phyloP scores from a whole-genome alignment of 53 echinoderm and acorn worm genomes.

The Stichopus horrens region DNA sequence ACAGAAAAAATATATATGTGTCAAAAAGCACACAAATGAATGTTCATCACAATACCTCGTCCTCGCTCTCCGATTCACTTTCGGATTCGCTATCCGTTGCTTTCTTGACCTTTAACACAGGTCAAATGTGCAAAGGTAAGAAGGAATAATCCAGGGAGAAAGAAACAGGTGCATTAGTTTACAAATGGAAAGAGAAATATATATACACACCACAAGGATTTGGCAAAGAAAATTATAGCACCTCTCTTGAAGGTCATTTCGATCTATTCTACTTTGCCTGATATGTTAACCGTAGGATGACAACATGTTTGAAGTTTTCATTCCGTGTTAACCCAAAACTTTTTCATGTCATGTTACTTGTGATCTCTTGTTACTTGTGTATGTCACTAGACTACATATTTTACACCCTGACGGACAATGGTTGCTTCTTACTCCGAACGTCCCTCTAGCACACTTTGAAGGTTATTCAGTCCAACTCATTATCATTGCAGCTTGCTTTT shows the following conservation, averaged over 20 bases:
- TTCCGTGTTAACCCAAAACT: too few relatives aligned
- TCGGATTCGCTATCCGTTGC: conserved; percentile 91
- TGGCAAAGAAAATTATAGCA: background rate
- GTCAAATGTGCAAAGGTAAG: conserved; percentile 12
- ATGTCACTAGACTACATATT: too few relatives aligned
- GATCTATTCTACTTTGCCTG: too few relatives aligned
- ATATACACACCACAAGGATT: background rate
- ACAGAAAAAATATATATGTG: background rate
- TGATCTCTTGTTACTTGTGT: too few relatives aligned
- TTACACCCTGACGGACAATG: too few relatives aligned
- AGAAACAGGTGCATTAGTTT: background rate
- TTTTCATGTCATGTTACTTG: too few relatives aligned
- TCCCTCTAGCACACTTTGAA: too few relatives aligned
- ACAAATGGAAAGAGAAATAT: background rate
- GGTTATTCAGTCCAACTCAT: too few relatives aligned
- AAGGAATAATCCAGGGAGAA: conserved; percentile 4
- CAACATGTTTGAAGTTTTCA: too few relatives aligned
- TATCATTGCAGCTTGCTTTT: too few relatives aligned
- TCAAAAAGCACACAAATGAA: background rate
- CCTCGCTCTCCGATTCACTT: conserved; percentile 84
- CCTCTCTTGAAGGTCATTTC: background rate
- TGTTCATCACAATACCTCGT: conserved; percentile 47
- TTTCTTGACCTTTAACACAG: conserved; percentile 79
- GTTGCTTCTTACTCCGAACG: too few relatives aligned
- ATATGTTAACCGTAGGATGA: too few relatives aligned